Evolutionary conservation across 2,797 vertebrate species (phyloP).

Genomic region (Acanthopagrus latus): DNA sequence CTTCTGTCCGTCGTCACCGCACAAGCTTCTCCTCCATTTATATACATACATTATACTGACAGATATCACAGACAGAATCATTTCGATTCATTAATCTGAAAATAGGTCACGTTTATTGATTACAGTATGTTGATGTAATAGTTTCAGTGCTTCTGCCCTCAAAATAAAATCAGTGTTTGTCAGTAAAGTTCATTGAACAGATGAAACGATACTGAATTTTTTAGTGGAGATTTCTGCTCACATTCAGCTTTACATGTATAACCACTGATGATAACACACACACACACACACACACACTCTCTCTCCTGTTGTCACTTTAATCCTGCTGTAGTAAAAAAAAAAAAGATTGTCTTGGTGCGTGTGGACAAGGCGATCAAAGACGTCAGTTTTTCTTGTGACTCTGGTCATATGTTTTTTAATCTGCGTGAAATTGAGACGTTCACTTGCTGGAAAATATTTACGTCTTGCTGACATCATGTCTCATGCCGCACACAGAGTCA

Average conservation of each 20-base stretch:
- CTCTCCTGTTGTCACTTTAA: neutral
- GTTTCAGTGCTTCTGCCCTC: neutral
- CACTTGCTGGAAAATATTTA: neutral
- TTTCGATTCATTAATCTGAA: neutral
- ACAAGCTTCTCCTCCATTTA: too few species aligned
- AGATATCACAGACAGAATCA: neutral
- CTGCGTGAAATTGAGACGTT: neutral
- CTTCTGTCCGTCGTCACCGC: too few species aligned
- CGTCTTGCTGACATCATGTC: neutral
- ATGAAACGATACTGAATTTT: neutral
- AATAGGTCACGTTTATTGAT: neutral
- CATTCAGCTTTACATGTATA: neutral
- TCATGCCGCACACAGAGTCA: neutral
- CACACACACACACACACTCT: neutral
- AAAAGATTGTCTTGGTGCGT: too few species aligned
- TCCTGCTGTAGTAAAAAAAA: neutral
- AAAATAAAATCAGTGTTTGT: neutral
- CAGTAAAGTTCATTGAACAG: neutral
- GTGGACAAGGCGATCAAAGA: too few species aligned
- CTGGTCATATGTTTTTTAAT: neutral
- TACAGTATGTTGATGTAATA: too few species aligned
- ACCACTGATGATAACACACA: neutral
- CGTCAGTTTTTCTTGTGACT: neutral
- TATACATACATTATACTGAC: too few species aligned
- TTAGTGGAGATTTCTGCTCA: neutral